Conservation (phyloP, 2,113 vertebrate genomes). For the Grantiella picta region DNA sequence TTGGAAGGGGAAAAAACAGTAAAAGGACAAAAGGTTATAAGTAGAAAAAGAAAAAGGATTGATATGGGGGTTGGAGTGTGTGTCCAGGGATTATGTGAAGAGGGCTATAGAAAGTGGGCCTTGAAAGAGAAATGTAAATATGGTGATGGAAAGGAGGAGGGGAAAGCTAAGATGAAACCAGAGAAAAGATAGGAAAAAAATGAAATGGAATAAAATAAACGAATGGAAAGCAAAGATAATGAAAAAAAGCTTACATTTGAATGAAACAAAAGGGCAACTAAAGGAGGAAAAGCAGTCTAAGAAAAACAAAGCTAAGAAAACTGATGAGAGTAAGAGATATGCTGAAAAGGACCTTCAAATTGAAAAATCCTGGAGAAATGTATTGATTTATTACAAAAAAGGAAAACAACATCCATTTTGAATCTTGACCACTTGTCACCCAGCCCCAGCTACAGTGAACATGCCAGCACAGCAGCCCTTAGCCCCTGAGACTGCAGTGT, state of each 20-base stretch:
- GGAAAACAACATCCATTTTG: background rate
- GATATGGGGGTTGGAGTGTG: background rate
- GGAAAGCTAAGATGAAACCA: background rate
- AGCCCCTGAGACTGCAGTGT: background rate
- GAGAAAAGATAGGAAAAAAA: background rate
- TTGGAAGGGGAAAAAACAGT: background rate
- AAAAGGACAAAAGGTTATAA: slow-evolving; percentile 54
- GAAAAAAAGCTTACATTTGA: background rate
- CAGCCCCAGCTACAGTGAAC: background rate
- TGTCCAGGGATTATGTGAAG: slow-evolving; percentile 14
- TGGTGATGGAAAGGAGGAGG: background rate
- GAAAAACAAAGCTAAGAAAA: background rate
- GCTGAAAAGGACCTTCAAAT: background rate
- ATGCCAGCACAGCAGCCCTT: rapidly evolving
- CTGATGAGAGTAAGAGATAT: background rate
- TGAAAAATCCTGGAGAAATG: background rate
- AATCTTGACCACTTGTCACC: background rate
- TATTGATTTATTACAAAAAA: background rate
- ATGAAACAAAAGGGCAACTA: background rate
- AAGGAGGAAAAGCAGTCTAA: background rate
- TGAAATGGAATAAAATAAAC: background rate
- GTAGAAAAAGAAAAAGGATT: slow-evolving; percentile 2
- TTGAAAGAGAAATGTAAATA: slow-evolving; percentile 40
- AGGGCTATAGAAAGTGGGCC: background rate
- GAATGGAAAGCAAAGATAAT: background rate